These are phyloP conservation scores for Lithophane socia DNA, from an alignment of 2,888 invertebrate genomes.

Conservation along the genomic window DNA sequence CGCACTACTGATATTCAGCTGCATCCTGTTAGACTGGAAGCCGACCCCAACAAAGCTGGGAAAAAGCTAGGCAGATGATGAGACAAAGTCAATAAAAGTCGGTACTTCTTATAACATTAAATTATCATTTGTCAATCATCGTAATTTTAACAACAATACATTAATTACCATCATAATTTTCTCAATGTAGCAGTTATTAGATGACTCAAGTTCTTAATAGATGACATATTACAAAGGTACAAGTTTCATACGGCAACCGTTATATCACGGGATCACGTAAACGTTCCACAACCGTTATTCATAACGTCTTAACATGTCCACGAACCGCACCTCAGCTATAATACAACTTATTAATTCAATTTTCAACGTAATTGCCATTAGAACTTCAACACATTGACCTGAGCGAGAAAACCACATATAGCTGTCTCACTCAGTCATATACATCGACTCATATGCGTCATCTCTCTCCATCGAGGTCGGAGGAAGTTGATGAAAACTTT, in stretches of 20 bases:
- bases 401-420: constrained; percentile 45
- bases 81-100: background rate
- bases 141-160: too few relatives aligned
- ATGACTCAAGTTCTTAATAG: background rate
- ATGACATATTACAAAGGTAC: background rate
- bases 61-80: background rate
- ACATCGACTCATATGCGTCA: constrained; percentile 15
- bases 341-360: constrained; percentile 67
- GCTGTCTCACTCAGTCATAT: constrained; percentile 36
- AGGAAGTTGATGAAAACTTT: constrained; percentile 64
- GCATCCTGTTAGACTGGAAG: background rate
- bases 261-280: constrained; percentile 2
- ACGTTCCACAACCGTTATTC: constrained; percentile 6
- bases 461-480: constrained; percentile 32
- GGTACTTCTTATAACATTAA: background rate
- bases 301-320: constrained; percentile 35
- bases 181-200: background rate
- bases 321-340: constrained; percentile 40
- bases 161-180: background rate
- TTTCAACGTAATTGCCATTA: constrained; percentile 61
- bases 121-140: background rate
- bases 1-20: background rate
- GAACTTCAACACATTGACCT: constrained; percentile 63
- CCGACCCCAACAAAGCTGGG: background rate
- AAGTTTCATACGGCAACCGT: background rate